Base-by-base conservation (phyloP, 1,140 invertebrate genomes). In the Bursaphelenchus mucronatus region DNA sequence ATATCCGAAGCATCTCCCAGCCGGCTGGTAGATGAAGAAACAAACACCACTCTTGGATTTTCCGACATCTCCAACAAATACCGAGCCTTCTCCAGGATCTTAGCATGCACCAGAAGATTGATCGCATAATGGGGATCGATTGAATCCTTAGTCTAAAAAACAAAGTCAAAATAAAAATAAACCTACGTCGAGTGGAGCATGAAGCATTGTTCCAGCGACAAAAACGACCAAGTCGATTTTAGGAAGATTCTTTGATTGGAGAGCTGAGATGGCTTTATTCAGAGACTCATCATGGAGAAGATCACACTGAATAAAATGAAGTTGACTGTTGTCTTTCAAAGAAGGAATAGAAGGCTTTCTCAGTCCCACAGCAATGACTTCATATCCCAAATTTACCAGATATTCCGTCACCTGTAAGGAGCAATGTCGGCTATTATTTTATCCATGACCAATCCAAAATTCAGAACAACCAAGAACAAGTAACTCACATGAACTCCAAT, bases 81-180 rank as follows among this genome's bases (percentile, higher is more conserved):
- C 30, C 47, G 21, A n/a, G 67, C 49, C 0, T 44, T 45, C 11
- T 59, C 61, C 19, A 67, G 57, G 19, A 67, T 21, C 21, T 52
- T 59, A 21, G 66, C 66, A 57, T 67, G 59, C 8, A 63, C 46
- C 10, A 67, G 52, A 11, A 66, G 43, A 50, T 67, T 67, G 43
- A 67, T 53, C 8, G 62, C 56, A 2, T 55, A 30, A 51, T 67
- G 66, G 0, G 49, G 66, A 43, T 67, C 66, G 19, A 67, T 67
- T 17, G 56, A 21, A 15, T 56, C 15, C 0, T 19, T 19, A 15
- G 40, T 58, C 21, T 58, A 45, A 43, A 43, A 19, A 50, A 6
- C 0, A 40, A 45, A n/a, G 13, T 45, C 50, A 47, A 63, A 51
- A 41, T 54, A 0, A 55, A 51, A 47, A 43, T 58, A 8, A 66